phyloP scores from a whole-genome alignment of 1,140 invertebrate species.

The Drosophila subobscura region DNA sequence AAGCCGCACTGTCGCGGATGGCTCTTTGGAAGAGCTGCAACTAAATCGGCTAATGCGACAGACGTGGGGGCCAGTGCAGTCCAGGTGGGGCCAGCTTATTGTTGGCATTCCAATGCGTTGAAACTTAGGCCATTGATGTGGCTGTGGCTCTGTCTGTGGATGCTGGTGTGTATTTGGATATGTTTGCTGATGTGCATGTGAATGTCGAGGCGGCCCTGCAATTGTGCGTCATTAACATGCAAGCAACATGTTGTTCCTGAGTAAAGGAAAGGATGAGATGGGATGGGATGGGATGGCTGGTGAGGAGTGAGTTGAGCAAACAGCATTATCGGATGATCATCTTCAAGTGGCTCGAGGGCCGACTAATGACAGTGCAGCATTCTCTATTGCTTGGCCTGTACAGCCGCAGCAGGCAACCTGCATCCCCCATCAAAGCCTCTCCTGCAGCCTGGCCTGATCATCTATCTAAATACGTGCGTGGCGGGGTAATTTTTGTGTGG shows the following conservation, averaged over 20 bases:
- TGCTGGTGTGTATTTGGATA: not conserved
- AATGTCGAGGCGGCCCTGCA: slow-evolving; percentile 11
- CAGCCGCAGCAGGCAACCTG: slow-evolving; percentile 19
- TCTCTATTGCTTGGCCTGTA: slow-evolving; percentile 10
- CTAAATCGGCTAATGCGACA: slow-evolving; percentile 53
- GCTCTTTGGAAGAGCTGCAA: slow-evolving; percentile 12
- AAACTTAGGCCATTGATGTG: slow-evolving; percentile 2
- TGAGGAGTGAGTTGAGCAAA: slow-evolving; percentile 55
- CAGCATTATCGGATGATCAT: slow-evolving; percentile 52
- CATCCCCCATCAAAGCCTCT: not conserved
- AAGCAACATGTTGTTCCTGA: slow-evolving; percentile 4
- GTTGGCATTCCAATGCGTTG: slow-evolving; percentile 47
- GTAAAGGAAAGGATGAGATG: slow-evolving; percentile 17
- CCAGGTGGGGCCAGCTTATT: slow-evolving; percentile 13
- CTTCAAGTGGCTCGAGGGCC: slow-evolving; percentile 21
- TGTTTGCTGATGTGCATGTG: not conserved
- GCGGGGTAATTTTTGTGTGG: not conserved
- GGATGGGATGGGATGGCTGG: too few relatives aligned
- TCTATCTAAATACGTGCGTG: slow-evolving; percentile 38
- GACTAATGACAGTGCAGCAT: slow-evolving; percentile 44
- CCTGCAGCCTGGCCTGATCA: slow-evolving; percentile 13
- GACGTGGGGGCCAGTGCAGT: slow-evolving; percentile 37
- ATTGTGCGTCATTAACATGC: slow-evolving; percentile 66
- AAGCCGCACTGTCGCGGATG: not conserved
- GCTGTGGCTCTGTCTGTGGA: not conserved